Evolutionary conservation across 1,140 invertebrate genomes (phyloP).

Genomic region (Semibalanus balanoides): DNA sequence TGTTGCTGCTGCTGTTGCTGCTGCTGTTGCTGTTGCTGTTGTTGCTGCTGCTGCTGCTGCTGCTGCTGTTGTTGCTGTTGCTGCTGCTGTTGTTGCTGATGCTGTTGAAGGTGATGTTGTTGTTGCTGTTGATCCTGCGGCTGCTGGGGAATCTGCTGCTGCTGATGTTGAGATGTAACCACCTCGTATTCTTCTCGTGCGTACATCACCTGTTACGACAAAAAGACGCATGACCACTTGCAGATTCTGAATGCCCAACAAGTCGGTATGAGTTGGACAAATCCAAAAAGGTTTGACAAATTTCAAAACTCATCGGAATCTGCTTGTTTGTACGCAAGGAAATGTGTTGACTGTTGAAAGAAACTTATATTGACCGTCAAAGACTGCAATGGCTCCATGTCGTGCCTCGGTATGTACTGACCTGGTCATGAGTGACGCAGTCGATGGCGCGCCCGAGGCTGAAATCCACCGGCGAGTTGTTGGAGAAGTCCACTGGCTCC

Average conservation of each 20-base stretch:
- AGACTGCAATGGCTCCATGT: too few relatives aligned
- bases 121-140: background rate
- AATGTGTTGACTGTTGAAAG: too few relatives aligned
- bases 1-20: slow-evolving; percentile 5
- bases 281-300: too few relatives aligned
- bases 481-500: slow-evolving; percentile 51
- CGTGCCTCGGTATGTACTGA: too few relatives aligned
- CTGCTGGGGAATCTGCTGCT: background rate
- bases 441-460: slow-evolving; percentile 19
- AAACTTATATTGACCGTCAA: too few relatives aligned
- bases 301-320: too few relatives aligned
- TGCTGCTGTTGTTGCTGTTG: slow-evolving; percentile 10
- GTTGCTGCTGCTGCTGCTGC: background rate
- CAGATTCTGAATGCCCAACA: too few relatives aligned
- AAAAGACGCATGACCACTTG: too few relatives aligned
- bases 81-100: background rate
- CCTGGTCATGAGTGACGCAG: slow-evolving; percentile 18
- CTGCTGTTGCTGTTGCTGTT: slow-evolving; percentile 8
- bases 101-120: too few relatives aligned
- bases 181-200: background rate
- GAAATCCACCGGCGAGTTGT: slow-evolving; percentile 36
- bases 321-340: too few relatives aligned
- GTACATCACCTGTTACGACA: background rate
- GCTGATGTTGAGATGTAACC: background rate
- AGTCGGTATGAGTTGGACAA: too few relatives aligned